Conservation (phyloP, 2,113 vertebrate species). For the Heptranchias perlo region DNA sequence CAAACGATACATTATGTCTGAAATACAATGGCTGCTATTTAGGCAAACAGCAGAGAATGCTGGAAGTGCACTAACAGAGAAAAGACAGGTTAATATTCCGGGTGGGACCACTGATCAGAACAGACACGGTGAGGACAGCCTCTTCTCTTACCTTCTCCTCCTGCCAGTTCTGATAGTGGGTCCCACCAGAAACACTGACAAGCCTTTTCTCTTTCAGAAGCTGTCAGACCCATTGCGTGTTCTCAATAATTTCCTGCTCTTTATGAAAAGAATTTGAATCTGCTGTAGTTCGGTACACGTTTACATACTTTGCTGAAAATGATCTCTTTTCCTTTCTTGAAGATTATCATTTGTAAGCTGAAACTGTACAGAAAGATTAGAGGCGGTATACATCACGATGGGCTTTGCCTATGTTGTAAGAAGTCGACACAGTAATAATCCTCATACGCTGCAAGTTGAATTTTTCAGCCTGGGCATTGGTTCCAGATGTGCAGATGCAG, state of each 20-base stretch:
- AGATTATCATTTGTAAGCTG: not conserved
- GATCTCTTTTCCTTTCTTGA: not conserved
- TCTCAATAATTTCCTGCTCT: not conserved
- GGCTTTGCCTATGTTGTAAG: not conserved
- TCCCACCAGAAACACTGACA: not conserved
- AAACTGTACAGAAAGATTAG: not conserved
- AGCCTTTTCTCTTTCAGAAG: not conserved
- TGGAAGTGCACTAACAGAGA: not conserved
- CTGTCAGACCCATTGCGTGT: not conserved
- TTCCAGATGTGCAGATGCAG: not conserved
- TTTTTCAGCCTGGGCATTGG: not conserved
- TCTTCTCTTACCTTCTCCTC: not conserved
- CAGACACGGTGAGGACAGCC: not conserved
- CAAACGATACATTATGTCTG: not conserved
- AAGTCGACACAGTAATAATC: not conserved
- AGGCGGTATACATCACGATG: not conserved
- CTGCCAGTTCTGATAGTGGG: not conserved
- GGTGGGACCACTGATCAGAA: not conserved
- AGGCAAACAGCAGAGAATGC: not conserved
- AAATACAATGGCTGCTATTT: not conserved
- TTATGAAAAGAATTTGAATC: not conserved
- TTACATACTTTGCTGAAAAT: not conserved
- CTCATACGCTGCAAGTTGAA: not conserved
- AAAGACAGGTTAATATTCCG: not conserved
- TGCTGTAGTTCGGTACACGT: not conserved